Evolutionary conservation across 1,140 invertebrate genomes (phyloP).

Genomic region (Cyrtorhinus lividipennis): DNA sequence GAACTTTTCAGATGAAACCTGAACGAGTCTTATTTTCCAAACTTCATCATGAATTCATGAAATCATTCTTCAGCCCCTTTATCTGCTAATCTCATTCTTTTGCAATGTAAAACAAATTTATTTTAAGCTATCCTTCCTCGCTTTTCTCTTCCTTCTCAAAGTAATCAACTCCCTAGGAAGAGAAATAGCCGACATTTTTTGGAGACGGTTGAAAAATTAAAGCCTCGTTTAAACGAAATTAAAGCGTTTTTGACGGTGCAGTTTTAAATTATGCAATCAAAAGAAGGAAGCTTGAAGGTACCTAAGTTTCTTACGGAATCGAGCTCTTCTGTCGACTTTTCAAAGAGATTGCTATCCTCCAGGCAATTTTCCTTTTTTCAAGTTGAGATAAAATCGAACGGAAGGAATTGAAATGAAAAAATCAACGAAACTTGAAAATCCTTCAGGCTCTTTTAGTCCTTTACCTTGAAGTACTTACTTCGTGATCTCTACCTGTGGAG

Average conservation of each 20-base stretch:
- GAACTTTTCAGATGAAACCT: neutral
- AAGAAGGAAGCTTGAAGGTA: neutral
- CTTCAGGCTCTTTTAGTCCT: too few species aligned
- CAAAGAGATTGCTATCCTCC: too few species aligned
- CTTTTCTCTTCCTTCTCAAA: neutral
- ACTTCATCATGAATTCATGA: neutral
- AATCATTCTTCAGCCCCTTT: neutral
- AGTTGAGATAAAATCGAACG: too few species aligned
- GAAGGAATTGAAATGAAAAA: too few species aligned
- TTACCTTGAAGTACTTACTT: too few species aligned
- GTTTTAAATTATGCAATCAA: conserved; percentile 5
- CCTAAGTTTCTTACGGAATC: too few species aligned
- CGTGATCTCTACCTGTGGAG: too few species aligned
- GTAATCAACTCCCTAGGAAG: neutral
- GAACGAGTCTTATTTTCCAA: too few species aligned
- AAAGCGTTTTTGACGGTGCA: neutral
- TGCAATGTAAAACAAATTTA: neutral
- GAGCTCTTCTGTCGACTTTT: too few species aligned
- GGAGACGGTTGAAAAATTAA: neutral
- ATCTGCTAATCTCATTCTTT: neutral
- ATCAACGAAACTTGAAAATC: too few species aligned
- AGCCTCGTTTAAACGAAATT: neutral
- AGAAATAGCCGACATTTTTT: neutral
- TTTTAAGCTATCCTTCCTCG: neutral
- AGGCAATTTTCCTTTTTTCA: too few species aligned